phyloP scores from a whole-genome alignment of 2,113 vertebrate genomes.

The Mirza zaza region DNA sequence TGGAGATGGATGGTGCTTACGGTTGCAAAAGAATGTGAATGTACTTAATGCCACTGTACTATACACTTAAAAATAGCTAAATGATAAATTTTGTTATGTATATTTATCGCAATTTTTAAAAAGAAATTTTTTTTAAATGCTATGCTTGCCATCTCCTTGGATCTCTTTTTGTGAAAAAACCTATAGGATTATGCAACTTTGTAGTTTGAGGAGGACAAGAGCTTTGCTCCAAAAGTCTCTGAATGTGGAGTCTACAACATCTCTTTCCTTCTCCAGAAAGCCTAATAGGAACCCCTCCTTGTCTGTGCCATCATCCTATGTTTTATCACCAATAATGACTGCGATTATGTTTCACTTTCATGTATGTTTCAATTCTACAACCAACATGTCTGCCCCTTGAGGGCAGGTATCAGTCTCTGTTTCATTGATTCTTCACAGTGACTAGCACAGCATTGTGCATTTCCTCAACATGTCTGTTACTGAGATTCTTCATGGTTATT shows the following conservation, averaged over 20 bases:
- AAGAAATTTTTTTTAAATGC: background rate
- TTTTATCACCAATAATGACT: background rate
- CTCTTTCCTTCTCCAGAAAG: background rate
- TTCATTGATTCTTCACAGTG: background rate
- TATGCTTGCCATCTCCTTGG: background rate
- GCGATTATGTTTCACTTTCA: background rate
- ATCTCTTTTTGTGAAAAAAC: background rate
- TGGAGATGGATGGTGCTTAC: background rate
- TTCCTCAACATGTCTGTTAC: background rate
- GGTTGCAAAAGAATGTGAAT: background rate
- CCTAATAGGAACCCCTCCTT: background rate
- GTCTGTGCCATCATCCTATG: rapidly evolving
- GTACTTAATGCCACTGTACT: background rate
- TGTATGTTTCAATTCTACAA: background rate
- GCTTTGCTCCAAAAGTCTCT: background rate
- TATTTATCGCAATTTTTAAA: background rate
- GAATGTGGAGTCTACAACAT: background rate
- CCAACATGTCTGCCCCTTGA: background rate
- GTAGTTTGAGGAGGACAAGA: background rate
- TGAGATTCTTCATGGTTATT: background rate
- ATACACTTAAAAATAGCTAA: background rate
- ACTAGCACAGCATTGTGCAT: background rate
- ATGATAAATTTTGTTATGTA: background rate
- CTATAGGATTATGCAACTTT: background rate
- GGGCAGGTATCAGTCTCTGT: background rate